Evolutionary conservation across 35 echinoderm and acorn worm genomes (phyloP).

Genomic region (Holothuria glaberrima): DNA sequence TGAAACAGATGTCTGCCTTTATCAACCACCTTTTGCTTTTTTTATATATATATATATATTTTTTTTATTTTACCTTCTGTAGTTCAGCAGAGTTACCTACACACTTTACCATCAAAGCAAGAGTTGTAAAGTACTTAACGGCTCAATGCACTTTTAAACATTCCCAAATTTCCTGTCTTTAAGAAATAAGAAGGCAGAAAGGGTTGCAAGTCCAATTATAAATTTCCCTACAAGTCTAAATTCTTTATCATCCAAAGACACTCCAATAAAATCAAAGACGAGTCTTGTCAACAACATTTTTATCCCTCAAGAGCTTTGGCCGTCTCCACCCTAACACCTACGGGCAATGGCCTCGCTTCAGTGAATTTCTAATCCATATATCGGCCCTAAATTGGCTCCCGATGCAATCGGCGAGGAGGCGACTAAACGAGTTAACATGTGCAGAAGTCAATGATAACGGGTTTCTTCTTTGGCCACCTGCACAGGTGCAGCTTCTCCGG

Average conservation of each 20-base stretch:
- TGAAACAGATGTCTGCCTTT: neutral
- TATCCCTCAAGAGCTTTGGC: conserved; percentile 39
- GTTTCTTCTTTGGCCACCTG: conserved; percentile 58
- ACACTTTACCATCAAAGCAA: too few relatives aligned
- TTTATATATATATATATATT: too few relatives aligned
- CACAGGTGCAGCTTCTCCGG: conserved; percentile 50
- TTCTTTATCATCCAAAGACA: conserved; percentile 33
- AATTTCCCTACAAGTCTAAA: conserved; percentile 52
- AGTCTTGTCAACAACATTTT: conserved; percentile 63
- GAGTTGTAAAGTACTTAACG: conserved; percentile 45
- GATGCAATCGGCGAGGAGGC: conserved; percentile 60
- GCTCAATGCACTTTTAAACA: conserved; percentile 43
- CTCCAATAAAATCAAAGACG: conserved; percentile 41
- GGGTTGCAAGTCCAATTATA: conserved; percentile 45
- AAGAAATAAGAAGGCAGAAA: conserved; percentile 34
- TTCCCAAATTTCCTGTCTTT: conserved; percentile 37
- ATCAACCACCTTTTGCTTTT: too few relatives aligned
- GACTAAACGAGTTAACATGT: conserved; percentile 71
- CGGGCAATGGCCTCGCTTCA: conserved; percentile 70
- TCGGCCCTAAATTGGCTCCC: conserved; percentile 60
- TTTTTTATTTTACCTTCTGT: too few relatives aligned
- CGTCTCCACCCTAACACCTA: conserved; percentile 58
- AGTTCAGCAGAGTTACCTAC: too few relatives aligned
- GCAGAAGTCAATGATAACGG: conserved; percentile 68
- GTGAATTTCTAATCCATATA: conserved; percentile 70